Base-by-base conservation (phyloP, 2,113 vertebrate species). In the Neodon shergylaensis region DNA sequence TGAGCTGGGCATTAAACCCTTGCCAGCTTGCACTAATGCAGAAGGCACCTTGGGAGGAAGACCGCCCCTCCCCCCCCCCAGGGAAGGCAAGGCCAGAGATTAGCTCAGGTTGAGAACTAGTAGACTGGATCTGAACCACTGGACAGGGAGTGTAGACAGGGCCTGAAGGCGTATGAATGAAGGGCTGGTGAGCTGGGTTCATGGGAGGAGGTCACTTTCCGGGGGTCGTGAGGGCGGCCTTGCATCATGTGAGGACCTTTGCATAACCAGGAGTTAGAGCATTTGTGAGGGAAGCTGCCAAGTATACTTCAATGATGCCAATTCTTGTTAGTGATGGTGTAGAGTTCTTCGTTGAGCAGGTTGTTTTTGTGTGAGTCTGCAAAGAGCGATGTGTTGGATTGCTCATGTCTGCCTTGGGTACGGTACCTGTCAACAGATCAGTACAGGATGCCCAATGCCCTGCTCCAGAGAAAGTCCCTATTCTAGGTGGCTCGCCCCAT, bases 281-380 rank as follows among this genome's bases (percentile, higher is more conserved):
- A 22, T 94, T 92, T 63, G n/a, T 52, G 83, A 2, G 52, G 65
- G 87, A 95, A 78, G 79, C 26, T 3, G 5, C 24, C 49, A 52
- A 39, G 54, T 47, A 31, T 39, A 39, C 14, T 26, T 84, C 58
- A 33, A n/a, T 31, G 68, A 63, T 22, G 63, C 63, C 89, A 19
- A 24, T 3, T 33, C 44, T 87, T 78, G 0, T 89, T 73, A 65
- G 31, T 39, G 28, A 42, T 65, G 91, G 22, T 52, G 54, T 65
- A 19, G 77, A 82, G 83, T 52, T 61, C 54, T 93, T 83, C 36
- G 66, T 58, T 33, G 36, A 92, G 33, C 42, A 84, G 39, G 33
- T 24, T 76, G 49, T 73, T 95, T 95, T 89, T 88, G 47, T 52
- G 39, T 76, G 44, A 94, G 95, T 88, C 70, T 76, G 33, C 21